Evolutionary conservation across 2,888 invertebrate genomes (phyloP).

Genomic region (Lymantria dispar): DNA sequence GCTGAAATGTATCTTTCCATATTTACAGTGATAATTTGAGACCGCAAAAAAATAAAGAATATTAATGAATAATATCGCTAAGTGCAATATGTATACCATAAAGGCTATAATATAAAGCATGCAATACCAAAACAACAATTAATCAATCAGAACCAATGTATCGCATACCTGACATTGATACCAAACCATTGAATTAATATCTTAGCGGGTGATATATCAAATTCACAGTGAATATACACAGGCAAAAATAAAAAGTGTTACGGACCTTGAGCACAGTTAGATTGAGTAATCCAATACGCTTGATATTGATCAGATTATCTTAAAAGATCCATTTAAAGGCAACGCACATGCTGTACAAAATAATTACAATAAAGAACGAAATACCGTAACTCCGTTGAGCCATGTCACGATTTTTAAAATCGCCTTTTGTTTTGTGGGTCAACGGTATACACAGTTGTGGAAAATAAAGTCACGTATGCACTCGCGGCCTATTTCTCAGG

Average conservation of each 20-base stretch:
- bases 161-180: conserved; percentile 15
- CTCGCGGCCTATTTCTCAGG: conserved; percentile 44
- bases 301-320: conserved; percentile 36
- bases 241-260: conserved; percentile 25
- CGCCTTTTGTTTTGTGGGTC: conserved; percentile 50
- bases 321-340: conserved; percentile 39
- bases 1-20: too few relatives aligned
- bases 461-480: conserved; percentile 45
- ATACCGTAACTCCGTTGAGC: conserved; percentile 42
- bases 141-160: conserved; percentile 9
- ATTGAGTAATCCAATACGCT: conserved; percentile 38
- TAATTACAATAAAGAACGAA: conserved; percentile 39
- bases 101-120: background rate
- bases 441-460: conserved; percentile 43
- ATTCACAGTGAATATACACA: conserved; percentile 25
- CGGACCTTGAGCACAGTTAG: conserved; percentile 35
- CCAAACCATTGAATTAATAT: conserved; percentile 21
- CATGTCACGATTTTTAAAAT: conserved; percentile 52
- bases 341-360: conserved; percentile 34
- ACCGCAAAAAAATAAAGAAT: too few relatives aligned
- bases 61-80: too few relatives aligned
- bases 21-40: too few relatives aligned
- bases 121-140: background rate
- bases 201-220: conserved; percentile 27
- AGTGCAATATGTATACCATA: too few relatives aligned